Conservation (phyloP, 2,888 invertebrate genomes). For the Celastrina argiolus region DNA sequence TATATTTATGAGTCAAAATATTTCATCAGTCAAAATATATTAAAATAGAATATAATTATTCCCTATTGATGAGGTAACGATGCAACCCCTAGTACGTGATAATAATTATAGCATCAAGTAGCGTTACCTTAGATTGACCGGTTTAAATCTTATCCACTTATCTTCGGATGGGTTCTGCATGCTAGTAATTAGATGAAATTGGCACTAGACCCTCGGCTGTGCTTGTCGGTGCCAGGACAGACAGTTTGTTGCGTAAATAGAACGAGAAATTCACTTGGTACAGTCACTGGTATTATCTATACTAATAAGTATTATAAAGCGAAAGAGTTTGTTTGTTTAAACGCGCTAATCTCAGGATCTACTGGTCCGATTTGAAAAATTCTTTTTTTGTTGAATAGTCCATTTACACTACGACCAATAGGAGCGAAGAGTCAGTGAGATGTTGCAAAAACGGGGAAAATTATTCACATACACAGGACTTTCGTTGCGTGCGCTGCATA, state of each 20-base stretch:
- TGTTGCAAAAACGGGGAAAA: too few relatives aligned
- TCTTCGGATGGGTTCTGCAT: slow-evolving; percentile 34
- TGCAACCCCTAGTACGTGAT: neutral
- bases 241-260: slow-evolving; percentile 29
- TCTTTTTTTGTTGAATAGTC: too few relatives aligned
- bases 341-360: too few relatives aligned
- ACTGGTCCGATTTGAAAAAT: too few relatives aligned
- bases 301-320: too few relatives aligned
- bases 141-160: slow-evolving; percentile 20
- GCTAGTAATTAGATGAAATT: slow-evolving; percentile 49
- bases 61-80: neutral
- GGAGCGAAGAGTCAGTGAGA: too few relatives aligned
- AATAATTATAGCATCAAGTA: neutral
- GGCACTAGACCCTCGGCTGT: slow-evolving; percentile 48
- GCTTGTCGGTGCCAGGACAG: slow-evolving; percentile 48
- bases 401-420: too few relatives aligned
- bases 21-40: neutral
- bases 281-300: neutral
- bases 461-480: too few relatives aligned
- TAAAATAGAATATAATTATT: too few relatives aligned
- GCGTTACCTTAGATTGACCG: neutral
- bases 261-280: slow-evolving; percentile 15
- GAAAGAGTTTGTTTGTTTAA: too few relatives aligned
- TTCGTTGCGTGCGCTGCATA: too few relatives aligned
- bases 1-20: neutral